Evolutionary conservation across 2,113 vertebrate genomes (phyloP).

Genomic region (Garra rufa): DNA sequence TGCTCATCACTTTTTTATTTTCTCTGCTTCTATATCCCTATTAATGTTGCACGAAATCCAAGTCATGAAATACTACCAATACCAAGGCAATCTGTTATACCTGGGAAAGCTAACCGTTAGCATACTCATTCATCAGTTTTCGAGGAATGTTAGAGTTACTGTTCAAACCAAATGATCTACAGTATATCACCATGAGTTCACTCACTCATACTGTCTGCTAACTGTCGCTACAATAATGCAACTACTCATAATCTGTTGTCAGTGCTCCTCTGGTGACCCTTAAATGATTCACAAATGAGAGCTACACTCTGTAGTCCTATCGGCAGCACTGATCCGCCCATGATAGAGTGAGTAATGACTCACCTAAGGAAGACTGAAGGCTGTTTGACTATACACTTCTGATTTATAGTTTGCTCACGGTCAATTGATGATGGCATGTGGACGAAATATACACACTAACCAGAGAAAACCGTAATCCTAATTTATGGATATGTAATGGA

Average conservation of each 20-base stretch:
- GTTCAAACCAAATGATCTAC: background rate
- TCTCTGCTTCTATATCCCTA: background rate
- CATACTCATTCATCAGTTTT: background rate
- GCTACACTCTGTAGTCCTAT: background rate
- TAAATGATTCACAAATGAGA: conserved; percentile 9
- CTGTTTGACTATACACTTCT: conserved; percentile 16
- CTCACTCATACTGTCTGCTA: background rate
- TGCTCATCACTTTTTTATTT: conserved; percentile 7
- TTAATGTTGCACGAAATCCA: background rate
- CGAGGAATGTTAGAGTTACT: background rate
- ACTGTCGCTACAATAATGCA: background rate
- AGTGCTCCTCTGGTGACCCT: conserved; percentile 1
- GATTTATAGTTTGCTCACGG: conserved; percentile 21
- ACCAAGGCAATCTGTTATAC: background rate
- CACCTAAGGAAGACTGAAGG: conserved; percentile 25
- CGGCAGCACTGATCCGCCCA: background rate
- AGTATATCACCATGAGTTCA: background rate
- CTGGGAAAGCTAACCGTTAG: background rate
- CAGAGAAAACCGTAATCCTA: conserved; percentile 14
- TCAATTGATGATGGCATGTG: background rate
- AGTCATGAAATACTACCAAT: background rate
- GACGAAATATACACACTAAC: background rate
- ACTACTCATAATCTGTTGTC: background rate
- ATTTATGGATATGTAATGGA: conserved; percentile 37
- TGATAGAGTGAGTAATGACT: conserved; percentile 24